These are phyloP conservation scores for Umimayanthus kanabou DNA, from an alignment of 92 coral and sea anemone genomes.

Conservation along the genomic window DNA sequence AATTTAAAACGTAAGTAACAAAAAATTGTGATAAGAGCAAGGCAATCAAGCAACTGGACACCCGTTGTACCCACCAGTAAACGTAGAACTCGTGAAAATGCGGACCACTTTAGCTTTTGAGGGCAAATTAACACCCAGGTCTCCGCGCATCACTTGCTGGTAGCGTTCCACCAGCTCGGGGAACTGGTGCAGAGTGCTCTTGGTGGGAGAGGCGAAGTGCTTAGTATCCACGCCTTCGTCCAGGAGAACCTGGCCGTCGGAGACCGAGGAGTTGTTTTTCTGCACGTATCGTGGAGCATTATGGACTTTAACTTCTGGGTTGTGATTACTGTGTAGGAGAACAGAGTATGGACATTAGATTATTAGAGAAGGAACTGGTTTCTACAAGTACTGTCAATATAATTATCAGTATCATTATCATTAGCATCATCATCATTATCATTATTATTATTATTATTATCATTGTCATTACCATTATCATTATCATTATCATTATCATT, in stretches of 20 bases:
- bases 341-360: neutral
- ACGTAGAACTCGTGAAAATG: slow-evolving; percentile 82
- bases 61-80: slow-evolving; percentile 56
- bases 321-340: neutral
- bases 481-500: neutral
- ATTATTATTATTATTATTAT: too few relatives aligned
- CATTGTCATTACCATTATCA: neutral
- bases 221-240: slow-evolving; percentile 10
- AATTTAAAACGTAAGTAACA: neutral
- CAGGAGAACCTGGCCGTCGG: slow-evolving; percentile 1
- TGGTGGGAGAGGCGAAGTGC: slow-evolving; percentile 21
- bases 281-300: neutral
- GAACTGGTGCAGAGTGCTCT: slow-evolving; percentile 64
- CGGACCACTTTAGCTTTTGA: slow-evolving; percentile 72
- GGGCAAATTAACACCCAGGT: slow-evolving; percentile 51
- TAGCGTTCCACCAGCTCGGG: slow-evolving; percentile 73
- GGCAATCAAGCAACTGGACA: neutral
- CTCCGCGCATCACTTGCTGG: slow-evolving; percentile 68
- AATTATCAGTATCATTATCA: too few relatives aligned
- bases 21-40: neutral
- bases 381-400: neutral
- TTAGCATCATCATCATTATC: too few relatives aligned
- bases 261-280: slow-evolving; percentile 3
- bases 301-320: neutral
- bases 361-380: neutral